Conservation (phyloP, 1,140 invertebrate species). For the Drosophila willistoni region DNA sequence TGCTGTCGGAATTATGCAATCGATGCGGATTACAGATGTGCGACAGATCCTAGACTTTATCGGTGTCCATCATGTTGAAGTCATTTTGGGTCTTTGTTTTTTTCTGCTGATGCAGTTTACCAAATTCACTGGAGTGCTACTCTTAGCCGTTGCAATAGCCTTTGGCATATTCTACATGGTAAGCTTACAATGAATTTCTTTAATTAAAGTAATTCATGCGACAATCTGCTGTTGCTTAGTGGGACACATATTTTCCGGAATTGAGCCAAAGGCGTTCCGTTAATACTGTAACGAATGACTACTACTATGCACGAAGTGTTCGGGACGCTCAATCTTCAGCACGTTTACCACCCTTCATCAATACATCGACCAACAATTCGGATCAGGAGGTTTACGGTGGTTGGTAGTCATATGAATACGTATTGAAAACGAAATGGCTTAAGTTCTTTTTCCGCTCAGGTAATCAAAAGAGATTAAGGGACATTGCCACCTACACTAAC, state of each 20-base stretch:
- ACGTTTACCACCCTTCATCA: neutral
- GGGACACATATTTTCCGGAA: slow-evolving; percentile 44
- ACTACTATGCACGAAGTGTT: neutral
- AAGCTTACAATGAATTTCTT: slow-evolving; percentile 12
- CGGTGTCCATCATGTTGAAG: slow-evolving; percentile 49
- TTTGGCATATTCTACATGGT: slow-evolving; percentile 65
- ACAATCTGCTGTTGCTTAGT: neutral
- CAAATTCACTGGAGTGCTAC: slow-evolving; percentile 52
- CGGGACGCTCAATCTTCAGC: neutral
- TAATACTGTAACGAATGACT: neutral
- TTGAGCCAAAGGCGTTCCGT: neutral
- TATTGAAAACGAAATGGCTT: neutral
- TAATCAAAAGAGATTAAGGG: neutral
- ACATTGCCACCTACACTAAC: neutral
- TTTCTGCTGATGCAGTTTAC: slow-evolving; percentile 63
- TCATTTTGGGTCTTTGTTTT: slow-evolving; percentile 41
- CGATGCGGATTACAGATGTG: slow-evolving; percentile 39
- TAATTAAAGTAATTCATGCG: no score
- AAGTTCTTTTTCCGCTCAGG: neutral
- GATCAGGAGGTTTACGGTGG: neutral
- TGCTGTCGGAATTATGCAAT: slow-evolving; percentile 29
- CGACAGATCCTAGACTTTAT: slow-evolving; percentile 55
- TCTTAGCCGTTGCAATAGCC: slow-evolving; percentile 48
- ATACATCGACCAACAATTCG: neutral
- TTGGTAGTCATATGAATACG: neutral